A percentile compares a stretch with the other conserved stretches of the same genome.
These are phyloP conservation scores for Sericinus montela DNA, from an alignment of 2,888 invertebrate genomes.

Conservation along the genomic window DNA sequence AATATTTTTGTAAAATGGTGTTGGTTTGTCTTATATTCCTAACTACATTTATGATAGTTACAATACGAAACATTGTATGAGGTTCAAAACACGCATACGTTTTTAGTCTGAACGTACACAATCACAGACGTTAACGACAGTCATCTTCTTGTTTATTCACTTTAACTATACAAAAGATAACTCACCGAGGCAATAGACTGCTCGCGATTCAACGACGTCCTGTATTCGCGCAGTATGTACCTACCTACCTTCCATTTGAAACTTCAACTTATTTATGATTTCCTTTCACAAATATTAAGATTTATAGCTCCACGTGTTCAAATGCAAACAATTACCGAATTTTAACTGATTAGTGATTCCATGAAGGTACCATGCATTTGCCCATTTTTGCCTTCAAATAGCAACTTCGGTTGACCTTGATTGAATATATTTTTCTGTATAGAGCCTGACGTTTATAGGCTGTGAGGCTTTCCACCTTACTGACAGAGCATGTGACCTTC, in stretches of 20 bases:
- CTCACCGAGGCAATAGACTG: slow-evolving; percentile 44
- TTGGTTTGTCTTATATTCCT: no score
- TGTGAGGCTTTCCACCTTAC: no score
- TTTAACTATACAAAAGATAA: slow-evolving; percentile 59
- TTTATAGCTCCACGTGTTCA: slow-evolving; percentile 7
- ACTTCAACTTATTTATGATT: slow-evolving; percentile 44
- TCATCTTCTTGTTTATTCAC: slow-evolving; percentile 60
- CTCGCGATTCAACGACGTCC: slow-evolving; percentile 51
- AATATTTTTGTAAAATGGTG: no score
- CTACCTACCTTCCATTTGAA: slow-evolving; percentile 32
- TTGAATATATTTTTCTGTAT: no score
- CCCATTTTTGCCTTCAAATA: no score
- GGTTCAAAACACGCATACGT: slow-evolving; percentile 9
- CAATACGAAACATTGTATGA: background rate
- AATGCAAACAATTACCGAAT: no score
- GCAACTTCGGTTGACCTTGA: no score
- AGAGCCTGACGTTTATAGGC: no score
- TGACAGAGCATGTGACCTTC: no score
- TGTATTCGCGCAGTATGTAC: slow-evolving; percentile 50
- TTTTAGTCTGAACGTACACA: slow-evolving; percentile 31
- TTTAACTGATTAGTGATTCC: no score
- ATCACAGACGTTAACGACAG: slow-evolving; percentile 46
- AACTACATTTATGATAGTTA: no score
- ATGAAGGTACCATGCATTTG: no score
- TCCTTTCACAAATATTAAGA: slow-evolving; percentile 30